A percentile compares a stretch with the other conserved stretches of the same genome.
Conservation (phyloP, 2,888 invertebrate species). For the Archips xylosteana region DNA sequence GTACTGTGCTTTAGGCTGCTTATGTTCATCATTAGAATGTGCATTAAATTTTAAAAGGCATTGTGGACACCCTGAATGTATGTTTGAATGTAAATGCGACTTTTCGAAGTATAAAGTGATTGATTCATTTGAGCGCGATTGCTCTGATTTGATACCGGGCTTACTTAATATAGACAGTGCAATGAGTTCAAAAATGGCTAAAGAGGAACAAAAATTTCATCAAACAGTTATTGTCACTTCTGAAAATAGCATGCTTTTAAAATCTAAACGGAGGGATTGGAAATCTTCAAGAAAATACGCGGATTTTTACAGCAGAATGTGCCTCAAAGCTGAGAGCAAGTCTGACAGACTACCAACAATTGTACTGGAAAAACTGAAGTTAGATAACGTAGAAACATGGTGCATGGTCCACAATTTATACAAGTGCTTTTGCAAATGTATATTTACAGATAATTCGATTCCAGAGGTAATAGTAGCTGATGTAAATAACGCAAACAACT, state of each 20-base stretch:
- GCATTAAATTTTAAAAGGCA: constrained; percentile 80
- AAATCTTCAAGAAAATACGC: constrained; percentile 87
- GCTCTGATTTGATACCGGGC: constrained; percentile 61
- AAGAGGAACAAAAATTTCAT: constrained; percentile 90
- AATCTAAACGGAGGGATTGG: constrained; percentile 83
- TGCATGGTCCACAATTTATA: constrained; percentile 89
- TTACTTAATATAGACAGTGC: constrained; percentile 78
- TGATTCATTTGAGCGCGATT: constrained; percentile 56
- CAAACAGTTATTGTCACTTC: constrained; percentile 89
- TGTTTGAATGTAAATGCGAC: constrained; percentile 83
- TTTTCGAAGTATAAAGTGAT: constrained; percentile 62
- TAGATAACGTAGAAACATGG: constrained; percentile 84
- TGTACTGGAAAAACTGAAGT: constrained; percentile 59
- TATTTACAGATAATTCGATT: constrained; percentile 55
- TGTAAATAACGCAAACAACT: constrained; percentile 21
- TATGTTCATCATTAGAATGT: constrained; percentile 86
- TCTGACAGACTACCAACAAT: constrained; percentile 56
- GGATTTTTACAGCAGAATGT: constrained; percentile 77
- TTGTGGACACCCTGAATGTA: constrained; percentile 87
- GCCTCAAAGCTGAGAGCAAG: constrained; percentile 56
- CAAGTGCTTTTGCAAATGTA: constrained; percentile 87
- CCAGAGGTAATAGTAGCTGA: constrained; percentile 20
- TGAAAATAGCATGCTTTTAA: constrained; percentile 87
- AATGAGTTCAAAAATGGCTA: constrained; percentile 85
- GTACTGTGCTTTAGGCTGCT: constrained; percentile 87